Evolutionary conservation across 2,888 invertebrate genomes (phyloP), one percentile per base, ranked within the genome.

Genomic region (Pseudanteris insignis): DNA sequence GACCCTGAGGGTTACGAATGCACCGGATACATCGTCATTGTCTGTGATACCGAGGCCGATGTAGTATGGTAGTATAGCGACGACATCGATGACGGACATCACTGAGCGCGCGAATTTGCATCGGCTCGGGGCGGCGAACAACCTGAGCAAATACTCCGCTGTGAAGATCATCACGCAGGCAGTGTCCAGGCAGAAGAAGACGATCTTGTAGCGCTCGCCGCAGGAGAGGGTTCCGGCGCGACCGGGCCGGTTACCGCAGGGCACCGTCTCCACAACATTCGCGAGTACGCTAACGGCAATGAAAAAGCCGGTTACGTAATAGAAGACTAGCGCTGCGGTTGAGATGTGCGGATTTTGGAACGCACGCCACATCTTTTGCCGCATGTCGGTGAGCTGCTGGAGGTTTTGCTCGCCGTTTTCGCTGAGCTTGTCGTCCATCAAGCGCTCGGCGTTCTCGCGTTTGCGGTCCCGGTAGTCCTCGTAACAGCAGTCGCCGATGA

Each of bases 121-220:
- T 63, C 98, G 88, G 82, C 95, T 94, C 14, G 98, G 98, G n/a
- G 98, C 98, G 7, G 98, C 98, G 82, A 96, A 98, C 72, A 99
- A 86, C 77, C 93, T 87, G 66, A 98, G 84, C 70, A 97, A 83
- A 81, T 99, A 99, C 82, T 99, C 98, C 32, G 96, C 95, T 10
- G 98, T 98, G 85, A 99, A 99, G 69, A 99, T 99, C 94, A 99
- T 98, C 70, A 99, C 99, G 83, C 99, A 99, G 64, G 99, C 99
- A 12, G 99, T 99, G 84, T 99, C 96, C 82, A 99, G 84, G 82
- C 98, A 99, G 85, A 99, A 99, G 86, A 98, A 97, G 68, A 96
- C 94, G 72, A 94, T 94, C 84, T 96, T 95, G 84, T 96, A 99
- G 64, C 95, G 88, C 82, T 98, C 98, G 47, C 99, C 99, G 81